Percentiles rank a stretch among this genome's conserved stretches.
Evolutionary conservation across 2,888 invertebrate species (phyloP).

Genomic region (Prosopocoilus inquinatus): DNA sequence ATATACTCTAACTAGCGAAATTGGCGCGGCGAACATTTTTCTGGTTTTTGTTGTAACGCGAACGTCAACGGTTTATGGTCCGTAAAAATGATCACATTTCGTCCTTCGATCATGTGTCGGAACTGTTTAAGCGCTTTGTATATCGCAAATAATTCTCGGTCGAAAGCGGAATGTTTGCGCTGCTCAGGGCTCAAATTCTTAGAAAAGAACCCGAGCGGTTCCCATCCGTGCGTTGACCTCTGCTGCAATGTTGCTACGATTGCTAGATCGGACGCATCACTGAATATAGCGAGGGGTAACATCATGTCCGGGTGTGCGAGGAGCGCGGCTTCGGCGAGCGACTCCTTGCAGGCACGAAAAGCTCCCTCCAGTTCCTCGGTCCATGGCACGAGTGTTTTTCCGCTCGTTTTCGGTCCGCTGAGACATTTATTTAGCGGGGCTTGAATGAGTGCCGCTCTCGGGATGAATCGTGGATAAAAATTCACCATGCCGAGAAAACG

Average conservation of each 20-base stretch:
- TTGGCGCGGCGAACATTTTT: constrained; percentile 17
- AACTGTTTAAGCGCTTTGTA: constrained; percentile 22
- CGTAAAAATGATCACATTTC: constrained; percentile 18
- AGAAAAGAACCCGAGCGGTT: constrained; percentile 1
- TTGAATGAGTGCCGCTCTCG: constrained; percentile 37
- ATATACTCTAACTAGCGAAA: constrained; percentile 22
- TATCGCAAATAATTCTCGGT: constrained; percentile 18
- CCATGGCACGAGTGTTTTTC: background rate
- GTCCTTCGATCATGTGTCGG: constrained; percentile 16
- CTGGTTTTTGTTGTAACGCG: constrained; percentile 12
- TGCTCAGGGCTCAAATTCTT: constrained; percentile 30
- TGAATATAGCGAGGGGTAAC: background rate
- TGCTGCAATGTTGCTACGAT: background rate
- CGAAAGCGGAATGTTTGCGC: constrained; percentile 28
- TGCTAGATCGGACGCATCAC: background rate
- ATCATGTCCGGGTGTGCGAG: background rate
- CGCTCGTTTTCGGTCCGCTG: constrained; percentile 22
- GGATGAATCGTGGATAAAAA: constrained; percentile 20
- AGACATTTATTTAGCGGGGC: constrained; percentile 34
- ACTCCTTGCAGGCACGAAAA: background rate
- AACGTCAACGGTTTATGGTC: constrained; percentile 20
- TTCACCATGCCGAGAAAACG: constrained; percentile 35
- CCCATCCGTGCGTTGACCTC: background rate
- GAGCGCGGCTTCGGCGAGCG: background rate
- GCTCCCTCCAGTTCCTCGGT: background rate